phyloP scores from a whole-genome alignment of 2,888 invertebrate genomes.

The Rapana venosa region DNA sequence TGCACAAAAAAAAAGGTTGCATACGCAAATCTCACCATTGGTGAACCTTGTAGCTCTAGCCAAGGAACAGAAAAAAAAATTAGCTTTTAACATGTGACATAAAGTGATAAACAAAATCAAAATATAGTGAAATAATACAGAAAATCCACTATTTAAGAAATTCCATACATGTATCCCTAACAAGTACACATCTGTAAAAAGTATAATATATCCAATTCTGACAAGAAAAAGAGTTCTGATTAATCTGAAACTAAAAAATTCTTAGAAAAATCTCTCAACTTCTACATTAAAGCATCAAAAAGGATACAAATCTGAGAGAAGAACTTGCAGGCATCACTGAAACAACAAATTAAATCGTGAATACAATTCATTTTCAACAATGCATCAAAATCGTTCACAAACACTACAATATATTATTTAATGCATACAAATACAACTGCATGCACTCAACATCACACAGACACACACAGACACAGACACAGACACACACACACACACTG shows the following conservation, averaged over 20 bases:
- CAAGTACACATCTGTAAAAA: neutral
- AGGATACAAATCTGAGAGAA: slow-evolving; percentile 93
- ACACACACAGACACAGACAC: neutral
- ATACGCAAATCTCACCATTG: no score
- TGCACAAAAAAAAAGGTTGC: no score
- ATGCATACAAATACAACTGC: neutral
- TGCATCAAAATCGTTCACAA: no score
- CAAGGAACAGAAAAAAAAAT: no score
- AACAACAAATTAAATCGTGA: slow-evolving; percentile 51
- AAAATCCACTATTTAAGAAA: no score
- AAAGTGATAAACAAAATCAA: no score
- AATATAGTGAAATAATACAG: no score
- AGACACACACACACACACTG: neutral
- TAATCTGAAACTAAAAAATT: no score
- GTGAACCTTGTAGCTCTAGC: no score
- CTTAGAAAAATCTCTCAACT: neutral
- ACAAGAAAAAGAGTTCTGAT: neutral
- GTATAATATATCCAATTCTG: neutral
- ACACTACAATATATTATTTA: no score
- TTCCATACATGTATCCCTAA: neutral
- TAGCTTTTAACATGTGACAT: no score
- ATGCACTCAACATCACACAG: neutral
- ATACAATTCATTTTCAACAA: no score
- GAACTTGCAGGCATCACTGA: slow-evolving; percentile 85
- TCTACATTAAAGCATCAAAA: slow-evolving; percentile 62